Evolutionary conservation across 2,888 invertebrate species (phyloP), one percentile per base, ranked within the genome.

Genomic region (Agrotis ipsilon): DNA sequence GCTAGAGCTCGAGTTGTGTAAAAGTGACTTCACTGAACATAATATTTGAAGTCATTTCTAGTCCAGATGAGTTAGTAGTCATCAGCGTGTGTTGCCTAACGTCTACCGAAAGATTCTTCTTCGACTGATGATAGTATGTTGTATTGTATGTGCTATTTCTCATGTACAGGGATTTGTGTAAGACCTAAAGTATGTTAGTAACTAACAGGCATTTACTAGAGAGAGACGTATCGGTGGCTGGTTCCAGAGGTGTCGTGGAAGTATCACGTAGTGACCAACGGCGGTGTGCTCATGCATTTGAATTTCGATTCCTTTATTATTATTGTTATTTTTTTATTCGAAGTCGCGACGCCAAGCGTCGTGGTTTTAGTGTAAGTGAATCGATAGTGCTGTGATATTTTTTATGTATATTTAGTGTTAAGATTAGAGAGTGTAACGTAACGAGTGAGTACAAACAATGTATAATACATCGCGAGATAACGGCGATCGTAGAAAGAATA

Each of bases 351-450:
- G 96, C 96, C 85, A 93, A 95, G 96, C 96, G 92, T 90, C 88
- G 88, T 84, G 91, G 86, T 90, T 90, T 91, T 95, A 95, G 96
- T 87, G 92, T 96, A 96, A 96, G 96, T 91, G 95, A 94, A 96
- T 95, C 95, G 96, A 96, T 96, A 93, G 95, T 96, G 96, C 96
- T 96, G 96, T 96, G 96, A 96, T 96, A 96, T 96, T 96, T 94
- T 84, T 96, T 94, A 94, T 96, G 94, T 96, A 96, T 94, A 94
- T 94, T 92, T 95, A 95, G 93, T 88, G 87, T 86, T 94, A 94
- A 94, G 94, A 73, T 87, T 92, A 92, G 90, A 86, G 91, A 90
- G 91, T 87, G 92, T 92, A 92, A 92, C 87, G 92, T 78, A 90
- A 92, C 87, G 92, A 93, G 90, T 92, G 93, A 94, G 95, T 95